These are phyloP conservation scores for Gambusia holbrooki DNA, from an alignment of 2,113 vertebrate species.

Conservation along the genomic window DNA sequence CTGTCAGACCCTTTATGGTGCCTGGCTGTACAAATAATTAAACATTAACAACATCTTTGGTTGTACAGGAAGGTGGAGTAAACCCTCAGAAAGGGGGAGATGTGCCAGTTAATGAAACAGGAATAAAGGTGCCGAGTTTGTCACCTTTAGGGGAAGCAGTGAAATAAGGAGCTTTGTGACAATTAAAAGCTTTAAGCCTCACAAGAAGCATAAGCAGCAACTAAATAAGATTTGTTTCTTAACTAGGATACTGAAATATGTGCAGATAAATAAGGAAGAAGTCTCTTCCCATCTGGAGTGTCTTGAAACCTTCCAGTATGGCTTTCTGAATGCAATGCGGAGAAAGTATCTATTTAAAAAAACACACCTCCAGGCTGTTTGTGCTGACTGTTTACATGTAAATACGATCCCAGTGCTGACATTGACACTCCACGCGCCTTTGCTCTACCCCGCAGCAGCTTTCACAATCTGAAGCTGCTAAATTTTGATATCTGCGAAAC, in stretches of 20 bases:
- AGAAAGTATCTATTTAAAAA: conserved; percentile 10
- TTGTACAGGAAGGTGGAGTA: not conserved
- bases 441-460: conserved; percentile 38
- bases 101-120: not conserved
- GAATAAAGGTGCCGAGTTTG: not conserved
- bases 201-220: not conserved
- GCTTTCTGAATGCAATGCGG: conserved; percentile 10
- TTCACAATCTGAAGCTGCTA: conserved; percentile 34
- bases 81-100: not conserved
- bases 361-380: conserved; percentile 37
- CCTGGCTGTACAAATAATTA: not conserved
- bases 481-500: conserved; percentile 41
- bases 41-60: conserved; percentile 7
- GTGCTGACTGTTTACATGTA: conserved; percentile 45
- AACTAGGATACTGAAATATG: not conserved
- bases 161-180: not conserved
- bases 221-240: not conserved
- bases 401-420: conserved; percentile 47
- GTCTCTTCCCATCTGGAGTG: too few relatives aligned
- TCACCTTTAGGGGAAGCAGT: not conserved
- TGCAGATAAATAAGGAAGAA: not conserved
- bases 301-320: conserved; percentile 3
- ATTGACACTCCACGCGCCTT: conserved; percentile 39
- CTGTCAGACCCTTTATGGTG: not conserved
- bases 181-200: not conserved